These are phyloP conservation scores for Pecten maximus DNA, from an alignment of 2,888 invertebrate genomes.

Conservation along the genomic window DNA sequence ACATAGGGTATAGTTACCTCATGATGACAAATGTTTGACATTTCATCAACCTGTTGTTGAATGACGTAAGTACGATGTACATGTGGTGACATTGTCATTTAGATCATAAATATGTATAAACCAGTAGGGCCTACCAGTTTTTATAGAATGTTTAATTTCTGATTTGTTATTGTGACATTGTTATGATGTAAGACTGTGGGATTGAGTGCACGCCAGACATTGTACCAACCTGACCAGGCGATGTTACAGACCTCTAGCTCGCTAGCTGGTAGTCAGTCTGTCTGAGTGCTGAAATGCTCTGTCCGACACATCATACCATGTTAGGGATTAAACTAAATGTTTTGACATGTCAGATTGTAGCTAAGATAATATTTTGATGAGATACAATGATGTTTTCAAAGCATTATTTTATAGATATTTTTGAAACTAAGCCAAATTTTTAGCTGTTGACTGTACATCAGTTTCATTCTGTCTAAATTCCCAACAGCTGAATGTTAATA, in stretches of 20 bases:
- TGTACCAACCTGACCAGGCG: not conserved
- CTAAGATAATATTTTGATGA: not conserved
- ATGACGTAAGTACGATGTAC: too few species aligned
- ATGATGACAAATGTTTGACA: not conserved
- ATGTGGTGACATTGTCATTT: not conserved
- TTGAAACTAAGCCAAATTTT: slow-evolving; percentile 4
- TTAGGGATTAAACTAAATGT: not conserved
- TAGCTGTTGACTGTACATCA: not conserved
- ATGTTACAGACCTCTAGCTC: not conserved
- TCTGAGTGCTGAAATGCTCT: not conserved
- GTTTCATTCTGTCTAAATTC: not conserved
- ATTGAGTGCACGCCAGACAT: not conserved
- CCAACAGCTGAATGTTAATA: not conserved
- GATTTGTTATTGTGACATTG: not conserved
- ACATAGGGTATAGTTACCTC: too few species aligned
- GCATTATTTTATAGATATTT: not conserved
- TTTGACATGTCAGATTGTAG: not conserved
- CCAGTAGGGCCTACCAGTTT: not conserved
- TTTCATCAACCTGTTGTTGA: not conserved
- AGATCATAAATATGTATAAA: not conserved
- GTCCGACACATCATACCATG: not conserved
- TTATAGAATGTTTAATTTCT: not conserved
- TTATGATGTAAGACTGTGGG: not conserved
- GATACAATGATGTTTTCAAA: not conserved
- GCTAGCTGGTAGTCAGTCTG: not conserved